Percentiles rank a stretch among this genome's conserved stretches.
Evolutionary conservation across 1,140 invertebrate species (phyloP).

Genomic region (Mamestra configurata): DNA sequence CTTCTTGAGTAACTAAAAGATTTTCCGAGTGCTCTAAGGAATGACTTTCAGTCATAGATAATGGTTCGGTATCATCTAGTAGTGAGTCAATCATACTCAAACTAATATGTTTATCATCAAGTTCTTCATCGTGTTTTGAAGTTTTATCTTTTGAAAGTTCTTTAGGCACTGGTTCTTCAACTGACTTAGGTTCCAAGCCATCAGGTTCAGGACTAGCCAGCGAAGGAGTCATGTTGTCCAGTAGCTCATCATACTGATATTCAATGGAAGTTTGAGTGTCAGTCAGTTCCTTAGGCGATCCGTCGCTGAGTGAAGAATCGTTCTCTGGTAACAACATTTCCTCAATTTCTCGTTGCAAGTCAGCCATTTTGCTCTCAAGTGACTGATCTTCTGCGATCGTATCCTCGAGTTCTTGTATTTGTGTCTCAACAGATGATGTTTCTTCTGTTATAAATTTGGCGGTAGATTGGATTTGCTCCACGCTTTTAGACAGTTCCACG

Average conservation of each 20-base stretch:
- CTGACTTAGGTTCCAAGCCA: constrained; percentile 55
- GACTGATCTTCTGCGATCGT: constrained; percentile 79
- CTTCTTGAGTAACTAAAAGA: constrained; percentile 49
- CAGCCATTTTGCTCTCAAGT: constrained; percentile 84
- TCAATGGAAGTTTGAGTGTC: constrained; percentile 70
- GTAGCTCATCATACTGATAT: constrained; percentile 73
- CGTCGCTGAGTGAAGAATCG: constrained; percentile 77
- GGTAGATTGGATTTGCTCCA: constrained; percentile 7
- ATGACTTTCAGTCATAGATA: constrained; percentile 51
- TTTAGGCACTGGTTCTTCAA: constrained; percentile 3
- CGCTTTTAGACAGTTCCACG: constrained; percentile 6
- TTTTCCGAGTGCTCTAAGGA: constrained; percentile 54
- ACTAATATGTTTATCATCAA: constrained; percentile 62
- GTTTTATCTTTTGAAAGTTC: background rate
- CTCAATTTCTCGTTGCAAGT: constrained; percentile 85
- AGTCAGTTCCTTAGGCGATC: constrained; percentile 72
- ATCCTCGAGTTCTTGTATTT: constrained; percentile 49
- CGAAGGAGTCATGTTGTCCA: constrained; percentile 74
- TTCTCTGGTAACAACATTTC: constrained; percentile 84
- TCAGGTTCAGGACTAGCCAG: constrained; percentile 78
- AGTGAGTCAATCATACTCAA: constrained; percentile 63
- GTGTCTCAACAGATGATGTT: constrained; percentile 33
- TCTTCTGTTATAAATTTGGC: constrained; percentile 47
- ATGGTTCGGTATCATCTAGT: constrained; percentile 60
- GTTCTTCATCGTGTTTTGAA: constrained; percentile 25